Evolutionary conservation across 2,797 vertebrate genomes (phyloP).

Genomic region (Alectoris magna): DNA sequence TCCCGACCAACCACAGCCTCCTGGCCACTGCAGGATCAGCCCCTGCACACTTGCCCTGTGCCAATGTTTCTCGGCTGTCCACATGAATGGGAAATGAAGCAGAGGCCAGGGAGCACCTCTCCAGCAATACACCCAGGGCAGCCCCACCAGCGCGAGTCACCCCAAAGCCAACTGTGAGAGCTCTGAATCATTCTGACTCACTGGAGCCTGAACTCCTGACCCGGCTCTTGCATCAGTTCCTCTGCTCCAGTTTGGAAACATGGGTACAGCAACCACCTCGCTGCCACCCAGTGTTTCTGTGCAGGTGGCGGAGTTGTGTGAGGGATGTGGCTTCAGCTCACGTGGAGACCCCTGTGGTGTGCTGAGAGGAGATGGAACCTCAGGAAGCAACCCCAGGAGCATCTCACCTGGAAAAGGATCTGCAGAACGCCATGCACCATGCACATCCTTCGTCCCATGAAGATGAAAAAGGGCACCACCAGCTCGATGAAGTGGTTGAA

Average conservation of each 20-base stretch:
- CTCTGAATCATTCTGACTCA: background rate
- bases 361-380: accelerated
- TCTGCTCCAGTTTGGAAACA: background rate
- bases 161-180: background rate
- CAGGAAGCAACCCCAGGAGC: accelerated
- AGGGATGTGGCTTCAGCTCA: background rate
- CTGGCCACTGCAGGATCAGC: background rate
- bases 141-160: background rate
- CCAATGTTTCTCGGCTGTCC: background rate
- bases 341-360: background rate
- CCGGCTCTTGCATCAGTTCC: background rate
- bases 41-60: background rate
- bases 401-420: conserved; percentile 92
- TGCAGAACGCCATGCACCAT: conserved; percentile 85
- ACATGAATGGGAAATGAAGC: background rate
- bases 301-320: accelerated
- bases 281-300: background rate
- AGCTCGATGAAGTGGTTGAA: conserved; percentile 93
- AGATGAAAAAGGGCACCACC: conserved; percentile 88
- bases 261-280: accelerated
- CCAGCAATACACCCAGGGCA: background rate
- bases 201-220: background rate
- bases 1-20: background rate
- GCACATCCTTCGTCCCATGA: conserved; percentile 89
- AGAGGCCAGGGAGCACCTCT: background rate